Evolutionary conservation across 2,113 vertebrate species (phyloP).

Genomic region (Istiophorus platypterus): DNA sequence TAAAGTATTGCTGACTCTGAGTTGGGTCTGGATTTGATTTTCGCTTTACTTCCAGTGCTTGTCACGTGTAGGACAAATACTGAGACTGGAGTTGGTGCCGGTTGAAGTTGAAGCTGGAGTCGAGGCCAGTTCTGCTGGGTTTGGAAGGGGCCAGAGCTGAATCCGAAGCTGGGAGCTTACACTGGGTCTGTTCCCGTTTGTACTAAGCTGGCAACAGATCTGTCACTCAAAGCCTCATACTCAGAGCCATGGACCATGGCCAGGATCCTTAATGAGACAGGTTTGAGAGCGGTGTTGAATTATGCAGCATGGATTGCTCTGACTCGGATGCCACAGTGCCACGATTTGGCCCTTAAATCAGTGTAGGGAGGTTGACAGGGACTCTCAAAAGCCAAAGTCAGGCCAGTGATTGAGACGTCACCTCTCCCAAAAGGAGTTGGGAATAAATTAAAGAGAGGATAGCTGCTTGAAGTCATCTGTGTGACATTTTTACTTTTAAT

Average conservation of each 20-base stretch:
- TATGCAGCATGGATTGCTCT: constrained; percentile 74
- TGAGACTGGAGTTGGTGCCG: not conserved
- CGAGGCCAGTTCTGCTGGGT: constrained; percentile 6
- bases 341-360: constrained; percentile 71
- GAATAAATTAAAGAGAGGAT: constrained; percentile 60
- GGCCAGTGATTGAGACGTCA: constrained; percentile 62
- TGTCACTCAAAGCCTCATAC: constrained; percentile 67
- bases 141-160: constrained; percentile 19
- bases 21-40: constrained; percentile 4
- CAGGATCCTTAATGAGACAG: constrained; percentile 80
- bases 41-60: not conserved
- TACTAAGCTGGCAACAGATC: constrained; percentile 69
- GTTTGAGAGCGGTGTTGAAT: constrained; percentile 78
- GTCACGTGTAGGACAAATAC: not conserved
- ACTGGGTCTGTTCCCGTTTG: constrained; percentile 55
- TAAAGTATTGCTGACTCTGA: constrained; percentile 1
- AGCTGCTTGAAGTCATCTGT: constrained; percentile 37
- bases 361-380: constrained; percentile 57
- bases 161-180: constrained; percentile 26
- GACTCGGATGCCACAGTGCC: constrained; percentile 56
- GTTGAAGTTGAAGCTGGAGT: constrained; percentile 27
- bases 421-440: constrained; percentile 48
- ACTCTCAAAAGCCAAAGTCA: constrained; percentile 67
- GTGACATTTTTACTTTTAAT: constrained; percentile 42
- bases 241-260: constrained; percentile 62